A percentile compares a stretch with the other conserved stretches of the same genome.
Conservation (phyloP, 2,113 vertebrate genomes). For the Odontophorus gujanensis region DNA sequence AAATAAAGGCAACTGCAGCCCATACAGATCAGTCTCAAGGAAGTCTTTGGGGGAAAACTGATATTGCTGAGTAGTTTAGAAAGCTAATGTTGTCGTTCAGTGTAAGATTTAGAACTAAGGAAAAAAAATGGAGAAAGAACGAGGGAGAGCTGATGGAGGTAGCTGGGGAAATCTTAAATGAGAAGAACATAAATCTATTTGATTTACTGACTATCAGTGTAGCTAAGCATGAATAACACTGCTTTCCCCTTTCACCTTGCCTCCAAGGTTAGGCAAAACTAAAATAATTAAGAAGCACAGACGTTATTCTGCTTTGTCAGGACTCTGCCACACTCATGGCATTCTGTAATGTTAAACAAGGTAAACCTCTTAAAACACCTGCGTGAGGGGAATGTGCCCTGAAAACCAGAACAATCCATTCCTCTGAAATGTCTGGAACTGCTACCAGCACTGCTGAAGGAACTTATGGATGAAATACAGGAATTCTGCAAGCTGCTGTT, state of each 20-base stretch:
- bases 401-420: neutral
- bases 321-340: neutral
- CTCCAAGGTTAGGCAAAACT: neutral
- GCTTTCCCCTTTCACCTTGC: neutral
- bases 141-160: neutral
- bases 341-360: neutral
- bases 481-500: neutral
- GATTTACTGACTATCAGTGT: neutral
- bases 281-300: neutral
- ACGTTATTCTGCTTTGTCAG: neutral
- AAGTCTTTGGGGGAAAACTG: slow-evolving; percentile 32
- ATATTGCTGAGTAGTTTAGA: slow-evolving; percentile 54
- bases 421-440: neutral
- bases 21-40: slow-evolving; percentile 36
- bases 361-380: neutral
- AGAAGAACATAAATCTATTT: neutral
- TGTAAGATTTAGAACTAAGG: slow-evolving; percentile 18
- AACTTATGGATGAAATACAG: neutral
- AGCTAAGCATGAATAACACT: neutral
- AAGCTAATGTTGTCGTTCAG: slow-evolving; percentile 41
- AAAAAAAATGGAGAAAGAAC: neutral
- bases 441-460: neutral
- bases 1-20: neutral
- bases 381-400: neutral
- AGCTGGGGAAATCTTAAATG: slow-evolving; percentile 20